Evolutionary conservation across 2,113 vertebrate species (phyloP), one percentile per base, ranked within the genome.

Genomic region (Empidonax alnorum): DNA sequence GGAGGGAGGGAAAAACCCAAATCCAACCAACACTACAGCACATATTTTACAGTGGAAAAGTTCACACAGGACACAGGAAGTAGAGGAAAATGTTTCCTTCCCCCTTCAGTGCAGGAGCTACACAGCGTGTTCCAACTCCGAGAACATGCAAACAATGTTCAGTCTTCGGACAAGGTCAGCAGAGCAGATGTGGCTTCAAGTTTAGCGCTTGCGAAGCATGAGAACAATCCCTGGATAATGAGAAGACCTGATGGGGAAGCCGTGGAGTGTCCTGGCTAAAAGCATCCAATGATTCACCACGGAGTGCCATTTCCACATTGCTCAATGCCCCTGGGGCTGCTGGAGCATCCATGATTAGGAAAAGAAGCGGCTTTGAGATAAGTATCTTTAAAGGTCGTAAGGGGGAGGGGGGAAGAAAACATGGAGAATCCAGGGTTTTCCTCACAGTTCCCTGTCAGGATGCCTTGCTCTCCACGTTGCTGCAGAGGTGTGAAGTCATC

Each of bases 211-310:
- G 31, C 2, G 3, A 58, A 88, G 72, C 80, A 78, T 97, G 97
- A 97, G 97, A 97, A 97, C 91, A 81, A 65, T 72, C 92, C 92
- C 96, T 2, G 1, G 58, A 93, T 96, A 78, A 96, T 93, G 94
- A 92, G 71, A 96, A 96, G 96, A 94, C 65, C 93, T 95, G 75
- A 52, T 96, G 95, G 85, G 58, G 87, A 81, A 92, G 25, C 76
- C 68, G 35, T 49, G 73, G 83, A 78, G 66, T 5, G 3, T 47
- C 68, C 49, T 72, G 73, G 90, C 83, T 94, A 63, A 31, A 71
- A 0, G 2, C 68, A 89, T 46, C 47, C 23, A 47, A 7, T 7
- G 47, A 89, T 75, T 90, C 88, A 75, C 41, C 88, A 75, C 41
- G 17, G 10, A 72, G 65, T 62, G 56, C 85, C 68, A 61, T 88